Evolutionary conservation across 2,113 vertebrate genomes (phyloP), one percentile per base, ranked within the genome.

Genomic region (Sander vitreus): DNA sequence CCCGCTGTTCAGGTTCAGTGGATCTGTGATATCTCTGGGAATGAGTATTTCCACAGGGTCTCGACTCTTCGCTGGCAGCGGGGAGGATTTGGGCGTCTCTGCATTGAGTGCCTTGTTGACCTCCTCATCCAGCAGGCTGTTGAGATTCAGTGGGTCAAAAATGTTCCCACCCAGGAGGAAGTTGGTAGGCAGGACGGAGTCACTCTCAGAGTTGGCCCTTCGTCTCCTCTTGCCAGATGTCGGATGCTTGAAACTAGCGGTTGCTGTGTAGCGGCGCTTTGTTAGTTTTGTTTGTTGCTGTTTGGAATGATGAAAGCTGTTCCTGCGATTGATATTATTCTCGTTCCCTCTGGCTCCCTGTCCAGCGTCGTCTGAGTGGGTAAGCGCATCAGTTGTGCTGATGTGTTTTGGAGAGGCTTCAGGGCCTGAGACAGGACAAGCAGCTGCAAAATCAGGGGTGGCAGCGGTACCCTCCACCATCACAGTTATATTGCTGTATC

Each of bases 11-110:
- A 98, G 96, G 94, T 97, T 97, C 55, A 99, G 94, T 0, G 97
- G 97, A 90, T 98, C 97, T 1, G 97, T 98, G 89, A 98, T 97
- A 92, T 99, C 97, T 76, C 97, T 94, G 36, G 97, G 97, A 78
- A 98, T 97, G 65, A 99, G 95, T 80, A 99, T 99, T 93, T 99
- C 97, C 14, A 99, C 97, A 0, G 97, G 97, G 81, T 98, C 97
- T 3, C 96, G 91, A 69, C 95, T 96, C 76, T 96, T 96, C 16
- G 95, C 93, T 0, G 97, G 97, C 72, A 99, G 94, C 0, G 97
- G 97, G 7, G 97, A 98, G 3, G 97, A 98, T 78, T 98, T 97
- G n/a, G 97, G 97, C 1, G 97, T 99, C 93, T 97, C 97, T 0
- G 97, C 97, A 10, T 99, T 98, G 58, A 98, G 95, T 0, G 97